Conservation (phyloP, 2,888 invertebrate genomes). For the Priocnemis perturbator region DNA sequence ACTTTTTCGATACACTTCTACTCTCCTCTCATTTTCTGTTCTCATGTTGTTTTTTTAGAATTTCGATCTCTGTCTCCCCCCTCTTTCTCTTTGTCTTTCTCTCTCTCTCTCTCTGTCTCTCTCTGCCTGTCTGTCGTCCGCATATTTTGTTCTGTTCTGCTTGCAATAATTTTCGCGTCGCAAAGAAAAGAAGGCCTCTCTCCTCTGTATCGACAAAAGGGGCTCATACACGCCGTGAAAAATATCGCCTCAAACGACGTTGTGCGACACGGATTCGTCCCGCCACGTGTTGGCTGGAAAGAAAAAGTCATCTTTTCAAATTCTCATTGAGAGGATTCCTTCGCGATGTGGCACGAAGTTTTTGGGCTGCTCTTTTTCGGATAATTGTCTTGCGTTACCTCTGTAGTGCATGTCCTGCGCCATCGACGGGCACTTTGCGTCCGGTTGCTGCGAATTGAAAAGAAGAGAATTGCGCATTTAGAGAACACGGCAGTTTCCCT, state of each 20-base stretch:
- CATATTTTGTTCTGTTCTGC: too few species aligned
- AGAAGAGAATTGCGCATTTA: slow-evolving; percentile 18
- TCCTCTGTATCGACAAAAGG: too few species aligned
- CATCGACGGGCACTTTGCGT: slow-evolving; percentile 88
- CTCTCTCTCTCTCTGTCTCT: too few species aligned
- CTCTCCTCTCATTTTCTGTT: not conserved
- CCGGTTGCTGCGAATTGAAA: slow-evolving; percentile 48
- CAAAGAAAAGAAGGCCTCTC: too few species aligned
- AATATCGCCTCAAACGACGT: slow-evolving; percentile 62
- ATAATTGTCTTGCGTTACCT: slow-evolving; percentile 77
- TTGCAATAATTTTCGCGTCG: too few species aligned
- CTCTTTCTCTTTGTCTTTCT: too few species aligned
- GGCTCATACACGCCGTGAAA: not conserved
- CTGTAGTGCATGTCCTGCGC: slow-evolving; percentile 92
- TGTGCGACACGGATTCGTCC: slow-evolving; percentile 68
- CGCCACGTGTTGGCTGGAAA: slow-evolving; percentile 74
- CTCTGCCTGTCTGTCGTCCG: too few species aligned
- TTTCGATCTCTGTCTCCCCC: not conserved
- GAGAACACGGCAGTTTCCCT: too few species aligned
- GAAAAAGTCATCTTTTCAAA: slow-evolving; percentile 69
- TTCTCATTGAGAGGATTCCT: slow-evolving; percentile 62
- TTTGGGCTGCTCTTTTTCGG: slow-evolving; percentile 42
- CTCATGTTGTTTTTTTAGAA: not conserved
- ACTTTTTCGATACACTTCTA: not conserved
- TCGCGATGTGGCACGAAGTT: slow-evolving; percentile 42